These are phyloP conservation scores for Ephestia elutella DNA, from an alignment of 1,140 invertebrate genomes.

Conservation along the genomic window DNA sequence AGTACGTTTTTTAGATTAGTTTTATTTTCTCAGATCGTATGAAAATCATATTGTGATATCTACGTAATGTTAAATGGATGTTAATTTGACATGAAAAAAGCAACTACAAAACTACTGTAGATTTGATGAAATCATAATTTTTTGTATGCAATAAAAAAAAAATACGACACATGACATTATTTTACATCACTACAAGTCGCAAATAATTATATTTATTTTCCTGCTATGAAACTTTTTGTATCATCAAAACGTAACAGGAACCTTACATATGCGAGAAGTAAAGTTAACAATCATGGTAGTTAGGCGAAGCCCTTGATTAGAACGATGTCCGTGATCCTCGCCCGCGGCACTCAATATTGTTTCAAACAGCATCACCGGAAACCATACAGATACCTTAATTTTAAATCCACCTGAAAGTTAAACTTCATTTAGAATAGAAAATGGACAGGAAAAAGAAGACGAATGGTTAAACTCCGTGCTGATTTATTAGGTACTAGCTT, in stretches of 20 bases:
- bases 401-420: neutral
- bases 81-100: too few species aligned
- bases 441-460: neutral
- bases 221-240: too few species aligned
- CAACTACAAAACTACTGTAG: too few species aligned
- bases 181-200: too few species aligned
- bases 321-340: neutral
- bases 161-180: too few species aligned
- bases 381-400: neutral
- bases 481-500: too few species aligned
- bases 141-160: too few species aligned
- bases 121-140: too few species aligned
- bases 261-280: neutral
- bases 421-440: too few species aligned
- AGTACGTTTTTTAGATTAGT: neutral
- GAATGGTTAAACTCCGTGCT: neutral
- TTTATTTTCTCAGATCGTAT: neutral
- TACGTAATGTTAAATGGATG: too few species aligned
- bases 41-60: neutral
- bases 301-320: slow-evolving; percentile 1
- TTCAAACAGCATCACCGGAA: slow-evolving; percentile 2
- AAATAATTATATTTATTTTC: too few species aligned
- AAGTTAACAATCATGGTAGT: slow-evolving; percentile 4
- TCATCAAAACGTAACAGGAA: too few species aligned
- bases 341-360: slow-evolving; percentile 8